A percentile compares a stretch with the other conserved stretches of the same genome.
phyloP scores from a whole-genome alignment of 2,113 vertebrate genomes.

The Cacatua alba region DNA sequence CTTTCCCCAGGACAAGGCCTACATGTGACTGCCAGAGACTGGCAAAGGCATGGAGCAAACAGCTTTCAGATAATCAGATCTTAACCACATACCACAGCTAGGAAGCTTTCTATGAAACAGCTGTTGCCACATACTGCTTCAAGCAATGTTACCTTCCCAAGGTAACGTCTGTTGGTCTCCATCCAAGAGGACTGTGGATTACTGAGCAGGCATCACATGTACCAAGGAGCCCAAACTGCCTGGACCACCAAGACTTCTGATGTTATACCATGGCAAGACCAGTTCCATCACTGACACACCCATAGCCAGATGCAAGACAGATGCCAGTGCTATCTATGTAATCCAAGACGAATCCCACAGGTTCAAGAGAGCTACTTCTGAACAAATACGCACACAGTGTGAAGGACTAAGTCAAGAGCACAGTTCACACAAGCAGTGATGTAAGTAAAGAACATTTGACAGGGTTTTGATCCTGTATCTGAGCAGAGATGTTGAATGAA shows the following conservation, averaged over 20 bases:
- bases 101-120: neutral
- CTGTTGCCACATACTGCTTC: neutral
- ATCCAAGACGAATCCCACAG: neutral
- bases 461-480: neutral
- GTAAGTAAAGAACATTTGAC: neutral
- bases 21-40: neutral
- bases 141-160: neutral
- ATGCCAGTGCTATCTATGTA: neutral
- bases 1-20: neutral
- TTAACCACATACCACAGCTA: neutral
- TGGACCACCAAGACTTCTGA: neutral
- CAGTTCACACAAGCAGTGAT: neutral
- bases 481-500: neutral
- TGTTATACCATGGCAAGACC: rapidly evolving
- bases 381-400: neutral
- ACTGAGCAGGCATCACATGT: neutral
- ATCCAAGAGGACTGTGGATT: neutral
- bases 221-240: neutral
- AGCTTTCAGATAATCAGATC: neutral
- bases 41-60: neutral
- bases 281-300: neutral
- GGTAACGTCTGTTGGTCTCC: neutral
- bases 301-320: neutral
- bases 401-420: neutral
- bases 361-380: neutral